Percentiles rank a stretch among this genome's conserved stretches.
phyloP scores from a whole-genome alignment of 2,113 vertebrate species.

The Burhinus oedicnemus region DNA sequence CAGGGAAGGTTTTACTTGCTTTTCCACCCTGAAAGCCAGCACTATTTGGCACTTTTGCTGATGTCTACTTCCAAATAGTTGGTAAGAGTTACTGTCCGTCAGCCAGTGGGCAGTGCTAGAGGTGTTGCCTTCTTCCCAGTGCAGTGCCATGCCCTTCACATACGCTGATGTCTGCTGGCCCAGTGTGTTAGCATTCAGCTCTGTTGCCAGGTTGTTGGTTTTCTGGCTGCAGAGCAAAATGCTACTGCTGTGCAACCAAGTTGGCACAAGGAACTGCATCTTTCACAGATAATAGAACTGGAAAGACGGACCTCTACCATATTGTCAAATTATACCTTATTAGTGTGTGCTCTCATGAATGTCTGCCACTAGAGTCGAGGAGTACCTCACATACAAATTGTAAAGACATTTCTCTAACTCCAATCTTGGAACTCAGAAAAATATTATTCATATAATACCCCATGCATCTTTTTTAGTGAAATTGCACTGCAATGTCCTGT shows the following conservation, averaged over 20 bases:
- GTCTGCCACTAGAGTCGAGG: background rate
- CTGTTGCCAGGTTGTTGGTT: background rate
- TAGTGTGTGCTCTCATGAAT: background rate
- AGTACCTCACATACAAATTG: background rate
- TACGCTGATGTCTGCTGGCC: background rate
- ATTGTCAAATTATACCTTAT: slow-evolving; percentile 41
- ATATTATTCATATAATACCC: background rate
- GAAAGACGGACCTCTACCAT: background rate
- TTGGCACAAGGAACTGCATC: background rate
- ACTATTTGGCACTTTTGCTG: accelerated
- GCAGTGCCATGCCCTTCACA: background rate
- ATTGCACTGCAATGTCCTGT: slow-evolving; percentile 14
- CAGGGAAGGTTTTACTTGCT: background rate
- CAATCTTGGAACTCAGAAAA: background rate
- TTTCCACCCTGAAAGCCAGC: background rate
- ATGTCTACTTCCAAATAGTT: background rate
- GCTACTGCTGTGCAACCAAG: background rate
- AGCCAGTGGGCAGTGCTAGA: background rate
- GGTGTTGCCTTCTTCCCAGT: background rate
- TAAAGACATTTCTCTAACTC: background rate
- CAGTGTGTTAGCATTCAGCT: background rate
- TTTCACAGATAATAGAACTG: slow-evolving; percentile 22
- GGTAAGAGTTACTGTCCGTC: background rate
- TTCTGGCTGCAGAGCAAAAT: slow-evolving; percentile 26
- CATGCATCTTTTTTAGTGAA: background rate